Evolutionary conservation across 2,113 vertebrate species (phyloP).

Genomic region (Panthera leo): DNA sequence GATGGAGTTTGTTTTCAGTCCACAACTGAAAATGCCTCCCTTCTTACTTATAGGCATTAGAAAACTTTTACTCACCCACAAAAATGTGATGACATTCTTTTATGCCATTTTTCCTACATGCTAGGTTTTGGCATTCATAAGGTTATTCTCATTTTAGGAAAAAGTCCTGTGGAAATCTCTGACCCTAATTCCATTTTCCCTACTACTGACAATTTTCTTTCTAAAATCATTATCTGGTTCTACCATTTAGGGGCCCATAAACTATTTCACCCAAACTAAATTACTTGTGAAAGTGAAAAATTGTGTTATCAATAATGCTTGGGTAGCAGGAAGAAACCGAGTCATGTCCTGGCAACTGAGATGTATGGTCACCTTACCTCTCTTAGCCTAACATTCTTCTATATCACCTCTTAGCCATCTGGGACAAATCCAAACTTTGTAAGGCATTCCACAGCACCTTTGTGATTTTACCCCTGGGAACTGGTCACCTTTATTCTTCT

Average conservation of each 20-base stretch:
- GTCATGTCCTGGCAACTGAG: not conserved
- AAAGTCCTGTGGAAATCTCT: not conserved
- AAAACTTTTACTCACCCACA: not conserved
- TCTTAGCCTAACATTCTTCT: not conserved
- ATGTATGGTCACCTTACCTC: no score
- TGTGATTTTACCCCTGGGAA: not conserved
- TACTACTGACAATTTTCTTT: not conserved
- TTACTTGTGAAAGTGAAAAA: not conserved
- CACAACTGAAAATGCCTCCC: not conserved
- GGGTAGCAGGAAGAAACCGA: not conserved
- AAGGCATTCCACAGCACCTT: not conserved
- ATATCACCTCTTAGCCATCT: not conserved
- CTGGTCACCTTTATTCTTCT: not conserved
- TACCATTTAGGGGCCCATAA: not conserved
- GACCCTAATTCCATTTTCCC: not conserved
- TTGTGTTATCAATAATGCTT: not conserved
- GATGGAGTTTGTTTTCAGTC: not conserved
- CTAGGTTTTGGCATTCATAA: not conserved
- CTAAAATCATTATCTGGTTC: not conserved
- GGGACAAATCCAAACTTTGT: not conserved
- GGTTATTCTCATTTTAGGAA: not conserved
- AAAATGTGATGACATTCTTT: not conserved
- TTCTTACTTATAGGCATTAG: not conserved
- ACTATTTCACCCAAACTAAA: not conserved
- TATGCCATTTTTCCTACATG: not conserved